Base-by-base conservation (phyloP, 2,797 vertebrate species). In the Gymnothorax javanicus region DNA sequence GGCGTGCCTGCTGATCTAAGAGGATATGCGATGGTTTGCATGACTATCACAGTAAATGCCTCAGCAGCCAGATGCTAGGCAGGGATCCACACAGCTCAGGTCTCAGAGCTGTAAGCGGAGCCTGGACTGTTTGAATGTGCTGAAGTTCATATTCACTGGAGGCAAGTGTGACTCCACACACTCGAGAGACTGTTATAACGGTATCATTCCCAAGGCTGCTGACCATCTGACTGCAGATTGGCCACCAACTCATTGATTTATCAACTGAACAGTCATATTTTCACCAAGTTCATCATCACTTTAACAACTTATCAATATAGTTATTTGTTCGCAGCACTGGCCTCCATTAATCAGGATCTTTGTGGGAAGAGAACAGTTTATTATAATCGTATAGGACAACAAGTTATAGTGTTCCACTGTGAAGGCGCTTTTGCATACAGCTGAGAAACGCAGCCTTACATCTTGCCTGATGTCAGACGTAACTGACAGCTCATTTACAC, bases 141-240 rank as follows among this genome's bases (percentile, higher is more conserved):
- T 84, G 83, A 87, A 69, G 83, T 84, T 67, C 62, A 69, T 73
- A 81, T 83, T 84, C 12, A 52, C 82, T 77, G 83, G 58, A 9
- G 71, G 82, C 1, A 52, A 50, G 58, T 81, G 73, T 84, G 60
- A 87, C 71, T 54, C 83, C 52, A 87, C 79, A 56, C 82, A 2
- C 81, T 77, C 83, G 79, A 50, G 43, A 52, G 79, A 58, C 60
- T 86, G 73, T 23, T 75, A 33, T 27, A 33, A 43, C 11, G 71
- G 33, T 43, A 33, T 75, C 71, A 6, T 43, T 43, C 43, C 75
- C 75, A 79, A 79, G 54, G 9, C 50, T 54, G 75, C 75, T 79
- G 75, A 52, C 15, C 15, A 9, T 79, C 13, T 20, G 54, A 54
- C 50, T 50, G 23, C 1, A 52, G 75, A 79, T 54, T 79, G 43